Evolutionary conservation across 2,888 invertebrate species (phyloP).

Genomic region (Ophion ellenae): DNA sequence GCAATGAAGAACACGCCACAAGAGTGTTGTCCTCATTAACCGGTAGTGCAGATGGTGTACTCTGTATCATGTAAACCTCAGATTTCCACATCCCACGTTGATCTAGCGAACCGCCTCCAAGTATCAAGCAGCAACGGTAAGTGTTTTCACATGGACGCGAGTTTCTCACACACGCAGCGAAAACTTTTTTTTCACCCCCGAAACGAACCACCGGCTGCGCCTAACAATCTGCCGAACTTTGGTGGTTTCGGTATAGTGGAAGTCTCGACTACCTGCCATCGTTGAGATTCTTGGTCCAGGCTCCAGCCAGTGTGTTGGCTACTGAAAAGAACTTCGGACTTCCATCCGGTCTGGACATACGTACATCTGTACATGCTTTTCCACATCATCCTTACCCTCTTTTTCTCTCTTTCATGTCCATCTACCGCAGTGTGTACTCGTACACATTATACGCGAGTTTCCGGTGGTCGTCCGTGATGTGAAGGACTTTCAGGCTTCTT

Average conservation of each 20-base stretch:
- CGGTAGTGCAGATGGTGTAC: not conserved
- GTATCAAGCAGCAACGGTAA: not conserved
- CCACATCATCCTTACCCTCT: not conserved
- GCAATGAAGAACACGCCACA: not conserved
- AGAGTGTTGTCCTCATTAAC: slow-evolving; percentile 16
- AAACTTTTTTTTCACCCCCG: slow-evolving; percentile 19
- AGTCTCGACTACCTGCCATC: slow-evolving; percentile 60
- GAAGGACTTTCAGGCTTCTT: slow-evolving; percentile 45
- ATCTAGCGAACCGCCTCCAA: not conserved
- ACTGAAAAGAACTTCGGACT: slow-evolving; percentile 54
- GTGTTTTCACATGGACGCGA: slow-evolving; percentile 11
- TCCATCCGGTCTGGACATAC: slow-evolving; percentile 6
- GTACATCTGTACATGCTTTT: slow-evolving; percentile 23
- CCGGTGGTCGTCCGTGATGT: slow-evolving; percentile 39
- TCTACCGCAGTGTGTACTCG: slow-evolving; percentile 2
- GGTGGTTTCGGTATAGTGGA: slow-evolving; percentile 41
- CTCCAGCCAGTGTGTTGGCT: slow-evolving; percentile 22
- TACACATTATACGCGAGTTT: slow-evolving; percentile 21
- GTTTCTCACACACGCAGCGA: not conserved
- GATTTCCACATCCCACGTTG: not conserved
- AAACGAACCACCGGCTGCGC: slow-evolving; percentile 35
- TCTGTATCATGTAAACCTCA: not conserved
- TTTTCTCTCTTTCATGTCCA: not conserved
- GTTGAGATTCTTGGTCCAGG: slow-evolving; percentile 21
- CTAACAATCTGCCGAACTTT: slow-evolving; percentile 59